Percentiles rank a stretch among this genome's conserved stretches.
These are phyloP conservation scores for Caenorhabditis drosophilae DNA, from an alignment of 2,888 invertebrate species.

Conservation along the genomic window DNA sequence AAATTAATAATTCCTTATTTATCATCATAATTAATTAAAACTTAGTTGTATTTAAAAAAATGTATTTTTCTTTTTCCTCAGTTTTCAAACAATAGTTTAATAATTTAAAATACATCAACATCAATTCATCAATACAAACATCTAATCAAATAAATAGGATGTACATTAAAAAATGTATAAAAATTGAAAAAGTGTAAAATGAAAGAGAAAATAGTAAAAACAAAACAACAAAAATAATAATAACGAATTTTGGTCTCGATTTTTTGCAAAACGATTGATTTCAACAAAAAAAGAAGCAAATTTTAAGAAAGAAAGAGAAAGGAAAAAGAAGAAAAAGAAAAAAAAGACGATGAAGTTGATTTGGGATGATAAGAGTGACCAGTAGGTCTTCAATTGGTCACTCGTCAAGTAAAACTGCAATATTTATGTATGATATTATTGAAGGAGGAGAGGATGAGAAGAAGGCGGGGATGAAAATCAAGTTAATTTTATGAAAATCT, in stretches of 20 bases:
- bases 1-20: too few relatives aligned
- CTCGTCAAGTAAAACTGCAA: not conserved
- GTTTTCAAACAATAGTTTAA: too few relatives aligned
- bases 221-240: not conserved
- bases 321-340: not conserved
- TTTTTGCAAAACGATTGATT: not conserved
- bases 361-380: not conserved
- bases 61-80: too few relatives aligned
- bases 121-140: too few relatives aligned
- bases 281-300: not conserved
- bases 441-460: not conserved
- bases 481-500: not conserved
- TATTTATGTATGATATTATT: not conserved
- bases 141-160: not conserved
- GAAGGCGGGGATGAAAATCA: not conserved
- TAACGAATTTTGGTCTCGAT: not conserved
- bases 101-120: too few relatives aligned
- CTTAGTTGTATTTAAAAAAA: too few relatives aligned
- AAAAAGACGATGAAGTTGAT: too few relatives aligned
- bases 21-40: too few relatives aligned
- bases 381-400: not conserved
- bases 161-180: not conserved
- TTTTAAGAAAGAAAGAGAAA: not conserved
- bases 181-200: not conserved
- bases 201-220: not conserved